Evolutionary conservation across 1,140 invertebrate species (phyloP).

Genomic region (Euglossa dilemma): DNA sequence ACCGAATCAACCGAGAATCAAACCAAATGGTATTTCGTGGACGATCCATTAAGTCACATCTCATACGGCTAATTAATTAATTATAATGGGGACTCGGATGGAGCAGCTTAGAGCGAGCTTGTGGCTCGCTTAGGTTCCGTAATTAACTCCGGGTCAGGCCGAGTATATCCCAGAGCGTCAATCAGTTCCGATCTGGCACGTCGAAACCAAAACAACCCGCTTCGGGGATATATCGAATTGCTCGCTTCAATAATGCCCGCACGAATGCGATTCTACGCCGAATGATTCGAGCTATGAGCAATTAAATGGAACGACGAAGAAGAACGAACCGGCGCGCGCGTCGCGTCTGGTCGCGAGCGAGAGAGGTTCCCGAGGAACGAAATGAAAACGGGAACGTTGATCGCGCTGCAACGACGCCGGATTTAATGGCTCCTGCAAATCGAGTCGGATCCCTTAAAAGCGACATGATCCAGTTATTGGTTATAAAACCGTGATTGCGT

Average conservation of each 20-base stretch:
- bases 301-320: neutral
- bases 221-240: conserved; percentile 37
- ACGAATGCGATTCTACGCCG: neutral
- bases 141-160: conserved; percentile 60
- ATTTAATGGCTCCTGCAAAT: neutral
- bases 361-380: no score
- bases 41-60: conserved; percentile 60
- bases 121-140: conserved; percentile 59
- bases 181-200: conserved; percentile 64
- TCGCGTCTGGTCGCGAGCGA: no score
- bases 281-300: neutral
- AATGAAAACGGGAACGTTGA: neutral
- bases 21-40: conserved; percentile 41
- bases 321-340: neutral
- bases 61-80: conserved; percentile 68
- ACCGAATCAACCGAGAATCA: conserved; percentile 1
- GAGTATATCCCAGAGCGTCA: conserved; percentile 64
- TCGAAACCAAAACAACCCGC: conserved; percentile 52
- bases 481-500: neutral
- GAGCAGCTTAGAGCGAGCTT: conserved; percentile 53
- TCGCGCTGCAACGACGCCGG: neutral
- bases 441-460: no score
- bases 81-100: conserved; percentile 60
- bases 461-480: no score
- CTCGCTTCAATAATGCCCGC: conserved; percentile 48